Evolutionary conservation across 2,888 invertebrate species (phyloP).

Genomic region (Caradrina clavipalpis): DNA sequence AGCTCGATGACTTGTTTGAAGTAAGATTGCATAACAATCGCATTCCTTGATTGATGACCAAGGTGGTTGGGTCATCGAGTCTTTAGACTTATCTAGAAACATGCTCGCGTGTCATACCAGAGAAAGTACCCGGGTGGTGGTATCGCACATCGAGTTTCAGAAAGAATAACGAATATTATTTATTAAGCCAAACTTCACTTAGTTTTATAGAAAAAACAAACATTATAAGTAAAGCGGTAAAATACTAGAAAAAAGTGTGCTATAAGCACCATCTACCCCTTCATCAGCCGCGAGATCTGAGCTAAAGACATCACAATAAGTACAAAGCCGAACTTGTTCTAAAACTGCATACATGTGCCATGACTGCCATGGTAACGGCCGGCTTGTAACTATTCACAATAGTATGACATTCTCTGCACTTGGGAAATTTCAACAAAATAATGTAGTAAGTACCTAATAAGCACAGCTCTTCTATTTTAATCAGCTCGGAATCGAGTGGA

Average conservation of each 20-base stretch:
- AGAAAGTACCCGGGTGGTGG: background rate
- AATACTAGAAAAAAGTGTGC: too few relatives aligned
- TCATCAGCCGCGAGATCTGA: too few relatives aligned
- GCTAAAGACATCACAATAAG: too few relatives aligned
- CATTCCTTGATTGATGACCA: conserved; percentile 21
- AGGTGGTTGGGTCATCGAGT: background rate
- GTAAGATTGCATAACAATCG: conserved; percentile 28
- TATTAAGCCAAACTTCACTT: background rate
- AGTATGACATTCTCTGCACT: too few relatives aligned
- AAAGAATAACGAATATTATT: background rate
- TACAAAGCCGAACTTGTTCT: too few relatives aligned
- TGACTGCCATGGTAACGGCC: too few relatives aligned
- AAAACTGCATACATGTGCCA: too few relatives aligned
- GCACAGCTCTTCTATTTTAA: background rate
- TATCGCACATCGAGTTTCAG: background rate
- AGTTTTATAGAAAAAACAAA: background rate
- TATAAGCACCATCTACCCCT: too few relatives aligned
- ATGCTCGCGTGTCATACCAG: background rate
- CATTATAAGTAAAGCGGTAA: too few relatives aligned
- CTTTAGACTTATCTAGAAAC: background rate
- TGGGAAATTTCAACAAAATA: background rate
- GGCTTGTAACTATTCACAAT: too few relatives aligned
- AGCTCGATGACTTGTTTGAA: conserved; percentile 36
- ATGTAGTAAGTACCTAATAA: background rate
- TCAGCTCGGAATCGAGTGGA: background rate